Percentiles rank a stretch among this genome's conserved stretches.
Conservation (phyloP, 2,113 vertebrate genomes). For the Mystacornis crossleyi region DNA sequence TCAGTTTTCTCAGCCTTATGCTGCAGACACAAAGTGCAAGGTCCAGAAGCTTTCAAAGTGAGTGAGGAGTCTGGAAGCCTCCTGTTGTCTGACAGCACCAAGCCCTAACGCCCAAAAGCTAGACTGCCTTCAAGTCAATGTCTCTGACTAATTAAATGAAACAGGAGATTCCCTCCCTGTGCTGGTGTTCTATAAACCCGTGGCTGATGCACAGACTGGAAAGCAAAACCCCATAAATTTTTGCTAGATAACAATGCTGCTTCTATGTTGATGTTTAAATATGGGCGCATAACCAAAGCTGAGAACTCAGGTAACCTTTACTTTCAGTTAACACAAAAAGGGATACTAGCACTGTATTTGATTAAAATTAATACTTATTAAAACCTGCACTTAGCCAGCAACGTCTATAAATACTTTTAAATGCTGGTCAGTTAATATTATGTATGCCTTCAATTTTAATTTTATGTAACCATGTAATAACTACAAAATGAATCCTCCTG, state of each 20-base stretch:
- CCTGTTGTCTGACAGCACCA: not conserved
- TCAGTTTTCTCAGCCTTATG: not conserved
- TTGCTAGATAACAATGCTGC: not conserved
- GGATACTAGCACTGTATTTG: not conserved
- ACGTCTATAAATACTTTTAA: not conserved
- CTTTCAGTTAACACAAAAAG: not conserved
- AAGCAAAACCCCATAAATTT: not conserved
- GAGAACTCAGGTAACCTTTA: not conserved
- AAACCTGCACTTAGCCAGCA: not conserved
- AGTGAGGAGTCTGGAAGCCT: not conserved
- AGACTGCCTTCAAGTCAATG: not conserved
- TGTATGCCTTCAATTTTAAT: not conserved
- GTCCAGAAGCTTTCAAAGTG: not conserved
- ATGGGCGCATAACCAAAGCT: not conserved
- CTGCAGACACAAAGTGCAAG: not conserved
- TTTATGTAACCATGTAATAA: not conserved
- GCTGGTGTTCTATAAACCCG: not conserved
- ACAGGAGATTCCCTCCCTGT: not conserved
- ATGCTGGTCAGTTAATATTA: not conserved
- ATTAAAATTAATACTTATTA: not conserved
- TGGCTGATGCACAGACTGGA: accelerated
- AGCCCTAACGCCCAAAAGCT: not conserved
- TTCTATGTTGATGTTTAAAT: not conserved
- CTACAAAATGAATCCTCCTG: not conserved
- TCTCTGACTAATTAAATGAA: not conserved